Conservation (phyloP, 1,140 invertebrate genomes). For the Danaus melanippus region DNA sequence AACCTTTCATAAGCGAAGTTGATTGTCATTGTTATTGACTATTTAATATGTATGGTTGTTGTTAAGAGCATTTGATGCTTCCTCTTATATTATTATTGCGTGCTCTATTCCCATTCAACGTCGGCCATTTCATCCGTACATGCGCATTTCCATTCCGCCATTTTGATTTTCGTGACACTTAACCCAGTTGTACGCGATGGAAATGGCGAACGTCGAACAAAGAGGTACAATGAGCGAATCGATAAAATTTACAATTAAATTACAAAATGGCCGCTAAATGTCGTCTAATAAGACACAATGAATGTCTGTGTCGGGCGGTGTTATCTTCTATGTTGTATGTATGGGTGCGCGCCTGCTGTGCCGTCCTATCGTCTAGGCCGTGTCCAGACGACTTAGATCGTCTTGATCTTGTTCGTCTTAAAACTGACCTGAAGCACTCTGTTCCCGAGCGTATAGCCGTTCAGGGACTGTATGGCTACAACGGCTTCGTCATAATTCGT, state of each 20-base stretch:
- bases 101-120: constrained; percentile 39
- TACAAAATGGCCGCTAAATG: constrained; percentile 44
- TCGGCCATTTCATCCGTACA: constrained; percentile 44
- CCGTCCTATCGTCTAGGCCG: constrained; percentile 68
- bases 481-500: constrained; percentile 99
- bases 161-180: constrained; percentile 64
- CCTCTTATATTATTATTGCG: constrained; percentile 57
- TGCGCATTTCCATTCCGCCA: constrained; percentile 39
- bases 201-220: constrained; percentile 48
- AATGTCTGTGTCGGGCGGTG: constrained; percentile 28
- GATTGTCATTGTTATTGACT: constrained; percentile 68
- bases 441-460: constrained; percentile 97
- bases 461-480: constrained; percentile 96
- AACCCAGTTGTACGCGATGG: constrained; percentile 46
- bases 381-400: constrained; percentile 77
- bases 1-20: constrained; percentile 72
- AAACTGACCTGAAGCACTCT: constrained; percentile 98
- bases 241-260: constrained; percentile 49
- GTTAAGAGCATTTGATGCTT: constrained; percentile 53
- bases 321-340: constrained; percentile 40
- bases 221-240: constrained; percentile 45
- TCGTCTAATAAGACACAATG: constrained; percentile 48
- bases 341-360: constrained; percentile 67
- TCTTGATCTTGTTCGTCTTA: constrained; percentile 95
- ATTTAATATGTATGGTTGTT: constrained; percentile 62